phyloP scores from a whole-genome alignment of 1,140 invertebrate species.

The Microplitis mediator region DNA sequence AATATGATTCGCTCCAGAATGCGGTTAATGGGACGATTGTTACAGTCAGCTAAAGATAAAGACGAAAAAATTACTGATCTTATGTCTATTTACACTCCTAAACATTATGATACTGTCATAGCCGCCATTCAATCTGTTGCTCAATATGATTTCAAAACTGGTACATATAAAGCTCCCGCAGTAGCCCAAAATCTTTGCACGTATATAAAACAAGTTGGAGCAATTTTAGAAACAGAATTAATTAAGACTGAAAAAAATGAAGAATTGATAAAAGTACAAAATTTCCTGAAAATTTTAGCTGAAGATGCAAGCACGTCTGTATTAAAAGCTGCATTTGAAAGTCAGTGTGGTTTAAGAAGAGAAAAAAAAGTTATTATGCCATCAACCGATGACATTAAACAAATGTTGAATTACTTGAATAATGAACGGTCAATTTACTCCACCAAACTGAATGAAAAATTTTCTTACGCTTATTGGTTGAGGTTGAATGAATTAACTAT shows the following conservation, averaged over 20 bases:
- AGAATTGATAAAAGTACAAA: conserved; percentile 25
- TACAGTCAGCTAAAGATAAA: not conserved
- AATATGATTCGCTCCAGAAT: conserved; percentile 1
- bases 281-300: conserved; percentile 27
- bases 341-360: conserved; percentile 8
- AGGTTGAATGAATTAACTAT: conserved; percentile 3
- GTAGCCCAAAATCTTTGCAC: conserved; percentile 19
- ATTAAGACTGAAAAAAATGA: conserved; percentile 25
- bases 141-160: conserved; percentile 1
- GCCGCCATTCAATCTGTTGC: conserved; percentile 6
- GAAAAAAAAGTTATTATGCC: conserved; percentile 10
- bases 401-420: not conserved
- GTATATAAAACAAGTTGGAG: conserved; percentile 26
- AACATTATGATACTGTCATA: conserved; percentile 3
- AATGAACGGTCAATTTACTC: not conserved
- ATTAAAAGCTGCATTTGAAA: conserved; percentile 16
- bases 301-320: conserved; percentile 25
- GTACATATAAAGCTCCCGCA: not conserved
- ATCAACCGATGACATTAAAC: conserved; percentile 5
- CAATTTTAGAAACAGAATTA: conserved; percentile 19
- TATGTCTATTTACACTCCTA: conserved; percentile 5
- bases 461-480: conserved; percentile 2
- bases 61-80: not conserved
- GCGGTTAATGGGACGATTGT: not conserved
- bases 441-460: not conserved